Percentiles rank a stretch among this genome's conserved stretches.
Evolutionary conservation across 2,113 vertebrate genomes (phyloP).

Genomic region (Parus major): DNA sequence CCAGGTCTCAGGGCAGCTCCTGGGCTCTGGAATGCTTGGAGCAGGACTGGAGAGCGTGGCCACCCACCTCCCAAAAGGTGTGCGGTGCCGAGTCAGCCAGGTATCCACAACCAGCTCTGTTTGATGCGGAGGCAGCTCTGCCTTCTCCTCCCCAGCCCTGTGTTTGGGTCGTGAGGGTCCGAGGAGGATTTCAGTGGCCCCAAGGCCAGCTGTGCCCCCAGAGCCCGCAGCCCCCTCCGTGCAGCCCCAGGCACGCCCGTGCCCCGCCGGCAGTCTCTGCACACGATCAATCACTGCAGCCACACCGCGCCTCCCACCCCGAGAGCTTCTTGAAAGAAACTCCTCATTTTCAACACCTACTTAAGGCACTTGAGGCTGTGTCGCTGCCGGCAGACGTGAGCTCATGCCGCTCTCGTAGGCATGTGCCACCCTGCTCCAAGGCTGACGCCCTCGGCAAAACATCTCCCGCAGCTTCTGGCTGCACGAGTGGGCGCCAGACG

Average conservation of each 20-base stretch:
- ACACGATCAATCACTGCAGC: neutral
- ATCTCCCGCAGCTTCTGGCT: neutral
- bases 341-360: conserved; percentile 73
- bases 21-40: neutral
- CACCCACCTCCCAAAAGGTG: fast-evolving
- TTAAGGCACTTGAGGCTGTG: conserved; percentile 59
- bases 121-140: neutral
- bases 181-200: neutral
- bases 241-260: neutral
- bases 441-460: conserved; percentile 24
- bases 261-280: fast-evolving
- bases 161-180: fast-evolving
- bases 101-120: fast-evolving
- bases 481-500: fast-evolving
- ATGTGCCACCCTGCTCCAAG: neutral
- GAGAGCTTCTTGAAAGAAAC: conserved; percentile 55
- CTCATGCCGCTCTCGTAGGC: conserved; percentile 54
- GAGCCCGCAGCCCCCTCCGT: neutral
- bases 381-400: conserved; percentile 63
- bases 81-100: fast-evolving
- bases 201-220: neutral
- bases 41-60: neutral
- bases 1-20: neutral
- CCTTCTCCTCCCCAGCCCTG: neutral
- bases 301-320: neutral